phyloP scores from a whole-genome alignment of 2,797 vertebrate genomes.

The Micromesistius poutassou region DNA sequence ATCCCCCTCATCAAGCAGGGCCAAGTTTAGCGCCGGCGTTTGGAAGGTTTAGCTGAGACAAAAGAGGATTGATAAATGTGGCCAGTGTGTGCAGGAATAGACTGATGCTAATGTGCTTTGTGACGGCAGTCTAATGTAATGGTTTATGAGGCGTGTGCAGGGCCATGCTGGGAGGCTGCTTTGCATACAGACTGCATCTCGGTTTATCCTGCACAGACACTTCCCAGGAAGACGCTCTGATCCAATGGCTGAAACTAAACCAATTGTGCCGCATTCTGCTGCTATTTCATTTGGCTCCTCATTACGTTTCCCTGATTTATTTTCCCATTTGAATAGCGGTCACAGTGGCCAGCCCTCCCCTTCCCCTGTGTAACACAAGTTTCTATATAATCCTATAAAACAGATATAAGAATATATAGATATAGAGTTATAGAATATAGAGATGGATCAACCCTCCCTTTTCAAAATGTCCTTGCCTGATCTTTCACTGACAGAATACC shows the following conservation, averaged over 20 bases:
- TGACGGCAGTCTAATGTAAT: conserved; percentile 36
- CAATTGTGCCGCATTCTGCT: neutral
- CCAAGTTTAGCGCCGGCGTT: conserved; percentile 32
- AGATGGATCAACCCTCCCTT: neutral
- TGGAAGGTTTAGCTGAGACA: conserved; percentile 50
- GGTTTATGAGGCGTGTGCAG: conserved; percentile 35
- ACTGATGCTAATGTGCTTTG: conserved; percentile 52
- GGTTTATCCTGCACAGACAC: conserved; percentile 16
- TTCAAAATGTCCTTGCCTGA: neutral
- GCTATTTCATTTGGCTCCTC: neutral
- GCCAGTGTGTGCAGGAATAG: conserved; percentile 40
- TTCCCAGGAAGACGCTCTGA: neutral
- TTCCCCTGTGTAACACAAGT: neutral
- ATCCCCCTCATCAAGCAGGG: conserved; percentile 58
- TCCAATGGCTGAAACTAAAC: conserved; percentile 6
- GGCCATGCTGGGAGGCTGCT: conserved; percentile 42
- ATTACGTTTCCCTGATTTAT: conserved; percentile 1
- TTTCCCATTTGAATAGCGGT: neutral
- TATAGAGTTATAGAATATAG: too few species aligned
- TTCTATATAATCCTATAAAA: neutral
- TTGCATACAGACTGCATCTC: conserved; percentile 42
- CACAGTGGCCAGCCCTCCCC: neutral
- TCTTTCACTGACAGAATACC: too few species aligned
- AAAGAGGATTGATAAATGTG: conserved; percentile 62
- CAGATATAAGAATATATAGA: too few species aligned